Conservation (phyloP, 2,888 invertebrate genomes). For the Pantelozetes paolii region DNA sequence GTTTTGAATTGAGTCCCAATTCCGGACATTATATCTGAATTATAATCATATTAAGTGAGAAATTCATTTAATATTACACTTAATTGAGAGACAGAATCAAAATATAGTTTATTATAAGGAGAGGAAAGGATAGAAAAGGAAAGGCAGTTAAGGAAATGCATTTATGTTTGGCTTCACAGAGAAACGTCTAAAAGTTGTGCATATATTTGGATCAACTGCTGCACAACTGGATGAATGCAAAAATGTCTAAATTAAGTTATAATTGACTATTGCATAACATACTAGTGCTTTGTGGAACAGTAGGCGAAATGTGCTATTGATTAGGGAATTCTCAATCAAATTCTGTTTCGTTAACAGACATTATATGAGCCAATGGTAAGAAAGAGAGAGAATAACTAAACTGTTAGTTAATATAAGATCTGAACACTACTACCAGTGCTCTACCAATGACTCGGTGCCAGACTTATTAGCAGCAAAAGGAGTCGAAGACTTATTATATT, state of each 20-base stretch:
- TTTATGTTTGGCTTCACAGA: neutral
- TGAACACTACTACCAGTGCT: neutral
- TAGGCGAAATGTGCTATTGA: conserved; percentile 30
- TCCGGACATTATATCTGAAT: neutral
- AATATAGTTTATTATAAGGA: too few relatives aligned
- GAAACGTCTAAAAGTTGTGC: neutral
- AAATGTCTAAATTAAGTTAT: conserved; percentile 36
- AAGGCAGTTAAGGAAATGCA: neutral
- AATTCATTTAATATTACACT: neutral
- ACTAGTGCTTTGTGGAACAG: neutral
- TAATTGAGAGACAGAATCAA: too few relatives aligned
- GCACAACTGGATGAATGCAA: conserved; percentile 13
- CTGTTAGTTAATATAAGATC: neutral
- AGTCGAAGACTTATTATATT: neutral
- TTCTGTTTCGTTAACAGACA: conserved; percentile 12
- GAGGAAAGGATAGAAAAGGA: neutral
- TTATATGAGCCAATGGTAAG: conserved; percentile 3
- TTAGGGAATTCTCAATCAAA: conserved; percentile 33
- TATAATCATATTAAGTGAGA: conserved; percentile 11
- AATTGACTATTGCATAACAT: conserved; percentile 20
- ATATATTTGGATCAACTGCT: too few relatives aligned
- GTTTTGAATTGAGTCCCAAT: too few relatives aligned
- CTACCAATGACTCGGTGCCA: too few relatives aligned
- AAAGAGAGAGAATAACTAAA: neutral
- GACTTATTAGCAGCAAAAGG: neutral